Conservation (phyloP, 2,113 vertebrate genomes). For the Cottus gobio region DNA sequence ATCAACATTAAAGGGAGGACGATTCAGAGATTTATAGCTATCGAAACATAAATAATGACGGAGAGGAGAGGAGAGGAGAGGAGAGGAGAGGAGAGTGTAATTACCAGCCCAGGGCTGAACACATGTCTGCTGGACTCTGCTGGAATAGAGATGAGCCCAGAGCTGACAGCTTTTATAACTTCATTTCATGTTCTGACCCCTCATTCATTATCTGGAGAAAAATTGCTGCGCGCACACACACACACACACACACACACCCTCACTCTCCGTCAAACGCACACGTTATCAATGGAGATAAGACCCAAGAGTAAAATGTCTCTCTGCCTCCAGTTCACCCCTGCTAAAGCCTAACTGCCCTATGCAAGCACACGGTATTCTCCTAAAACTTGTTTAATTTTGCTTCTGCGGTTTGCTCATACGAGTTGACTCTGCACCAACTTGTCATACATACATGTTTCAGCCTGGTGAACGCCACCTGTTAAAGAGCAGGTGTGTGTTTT, state of each 20-base stretch:
- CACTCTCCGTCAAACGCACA: conserved; percentile 18
- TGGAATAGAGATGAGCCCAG: conserved; percentile 87
- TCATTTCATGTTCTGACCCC: conserved; percentile 65
- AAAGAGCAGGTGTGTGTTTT: not conserved
- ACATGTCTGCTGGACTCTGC: conserved; percentile 78
- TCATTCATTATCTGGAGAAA: conserved; percentile 43
- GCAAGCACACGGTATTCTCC: not conserved
- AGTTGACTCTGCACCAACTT: not conserved
- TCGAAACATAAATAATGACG: not conserved
- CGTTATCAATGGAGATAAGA: conserved; percentile 22
- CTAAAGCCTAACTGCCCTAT: not conserved
- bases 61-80: not conserved
- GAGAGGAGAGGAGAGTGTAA: conserved; percentile 36
- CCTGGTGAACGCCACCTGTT: not conserved
- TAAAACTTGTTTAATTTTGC: not conserved
- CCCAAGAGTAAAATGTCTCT: conserved; percentile 2
- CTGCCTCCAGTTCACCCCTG: conserved; percentile 62
- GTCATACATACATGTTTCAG: not conserved
- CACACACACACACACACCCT: conserved; percentile 13
- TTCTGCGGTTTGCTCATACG: not conserved
- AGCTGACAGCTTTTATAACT: conserved; percentile 70
- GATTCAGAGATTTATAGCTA: not conserved
- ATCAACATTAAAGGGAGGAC: not conserved
- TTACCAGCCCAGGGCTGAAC: conserved; percentile 86
- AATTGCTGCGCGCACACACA: conserved; percentile 18